phyloP scores from a whole-genome alignment of 1,140 invertebrate genomes.

The Protaetia brevitarsis region DNA sequence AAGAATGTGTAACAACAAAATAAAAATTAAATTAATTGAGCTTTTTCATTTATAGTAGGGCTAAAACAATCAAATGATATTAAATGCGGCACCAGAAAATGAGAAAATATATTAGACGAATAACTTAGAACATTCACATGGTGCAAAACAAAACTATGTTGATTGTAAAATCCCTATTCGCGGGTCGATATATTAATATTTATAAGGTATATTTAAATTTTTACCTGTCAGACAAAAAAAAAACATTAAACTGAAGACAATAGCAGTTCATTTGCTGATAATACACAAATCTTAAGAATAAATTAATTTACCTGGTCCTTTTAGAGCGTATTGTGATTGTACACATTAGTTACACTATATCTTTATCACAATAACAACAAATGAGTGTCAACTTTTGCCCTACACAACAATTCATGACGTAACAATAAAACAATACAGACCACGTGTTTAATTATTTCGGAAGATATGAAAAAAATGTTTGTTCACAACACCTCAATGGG shows the following conservation, averaged over 20 bases:
- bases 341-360: not conserved
- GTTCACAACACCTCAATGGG: not conserved
- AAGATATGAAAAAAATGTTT: not conserved
- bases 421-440: too few relatives aligned
- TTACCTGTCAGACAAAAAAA: not conserved
- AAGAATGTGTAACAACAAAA: too few relatives aligned
- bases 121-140: not conserved
- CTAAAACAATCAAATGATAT: too few relatives aligned
- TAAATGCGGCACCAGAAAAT: too few relatives aligned
- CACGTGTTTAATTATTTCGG: not conserved
- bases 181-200: constrained; percentile 21
- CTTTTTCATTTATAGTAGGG: too few relatives aligned
- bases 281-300: not conserved
- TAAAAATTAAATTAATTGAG: too few relatives aligned
- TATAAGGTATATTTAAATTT: constrained; percentile 16
- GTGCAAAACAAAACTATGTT: not conserved
- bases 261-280: too few relatives aligned
- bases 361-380: constrained; percentile 5
- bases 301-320: not conserved
- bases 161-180: not conserved
- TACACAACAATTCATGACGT: not conserved
- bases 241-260: not conserved
- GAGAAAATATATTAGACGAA: not conserved
- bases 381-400: not conserved
- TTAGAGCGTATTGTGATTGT: not conserved